phyloP scores from a whole-genome alignment of 2,113 vertebrate genomes.

The Ailuropoda melanoleuca region DNA sequence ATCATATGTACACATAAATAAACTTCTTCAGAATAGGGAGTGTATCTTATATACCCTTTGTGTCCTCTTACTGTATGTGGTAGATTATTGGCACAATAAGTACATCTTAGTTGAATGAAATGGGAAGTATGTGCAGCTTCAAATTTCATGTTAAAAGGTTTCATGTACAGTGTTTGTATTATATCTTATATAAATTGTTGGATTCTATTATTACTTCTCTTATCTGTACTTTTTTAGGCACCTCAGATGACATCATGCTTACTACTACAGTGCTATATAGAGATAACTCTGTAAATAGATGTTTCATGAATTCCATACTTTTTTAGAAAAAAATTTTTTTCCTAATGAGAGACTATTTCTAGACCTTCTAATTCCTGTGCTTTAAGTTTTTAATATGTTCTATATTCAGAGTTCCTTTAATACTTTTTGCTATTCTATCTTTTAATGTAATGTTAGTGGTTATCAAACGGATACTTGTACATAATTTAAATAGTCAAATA shows the following conservation, averaged over 20 bases:
- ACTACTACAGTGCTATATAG: not conserved
- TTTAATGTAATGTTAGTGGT: slow-evolving; percentile 20
- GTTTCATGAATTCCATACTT: not conserved
- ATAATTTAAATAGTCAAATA: slow-evolving; percentile 6
- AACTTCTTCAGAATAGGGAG: not conserved
- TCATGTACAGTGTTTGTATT: not conserved
- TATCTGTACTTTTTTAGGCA: not conserved
- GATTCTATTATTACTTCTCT: not conserved
- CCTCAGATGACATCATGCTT: slow-evolving; percentile 8
- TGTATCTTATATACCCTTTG: not conserved
- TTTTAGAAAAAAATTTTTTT: slow-evolving; percentile 13
- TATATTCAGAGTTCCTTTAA: slow-evolving; percentile 9
- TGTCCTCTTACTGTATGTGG: not conserved
- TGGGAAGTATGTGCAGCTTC: not conserved
- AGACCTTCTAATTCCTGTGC: not conserved
- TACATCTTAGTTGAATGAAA: not conserved
- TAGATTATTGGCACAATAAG: not conserved
- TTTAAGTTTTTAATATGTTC: not conserved
- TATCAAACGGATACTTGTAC: slow-evolving; percentile 6
- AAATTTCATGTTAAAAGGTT: not conserved
- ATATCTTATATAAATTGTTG: slow-evolving; percentile 18
- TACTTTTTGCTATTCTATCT: not conserved
- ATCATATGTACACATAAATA: not conserved
- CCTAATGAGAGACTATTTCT: slow-evolving; percentile 24
- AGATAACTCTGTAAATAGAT: not conserved